Evolutionary conservation across 1,140 invertebrate species (phyloP).

Genomic region (Neotoxoptera formosana): DNA sequence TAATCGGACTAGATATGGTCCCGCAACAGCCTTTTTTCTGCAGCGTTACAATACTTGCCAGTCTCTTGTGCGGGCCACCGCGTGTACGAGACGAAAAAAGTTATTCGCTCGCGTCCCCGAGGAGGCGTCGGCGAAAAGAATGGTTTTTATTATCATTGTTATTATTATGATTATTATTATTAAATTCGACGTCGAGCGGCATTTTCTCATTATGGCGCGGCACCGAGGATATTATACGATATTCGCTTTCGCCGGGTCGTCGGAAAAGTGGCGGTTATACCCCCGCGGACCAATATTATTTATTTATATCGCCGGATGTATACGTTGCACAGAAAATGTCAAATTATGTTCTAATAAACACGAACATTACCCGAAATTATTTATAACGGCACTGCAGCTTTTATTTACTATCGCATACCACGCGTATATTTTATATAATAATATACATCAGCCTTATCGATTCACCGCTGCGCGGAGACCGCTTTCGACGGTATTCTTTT

Average conservation of each 20-base stretch:
- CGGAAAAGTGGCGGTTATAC: neutral
- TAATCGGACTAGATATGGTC: neutral
- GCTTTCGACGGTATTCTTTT: neutral
- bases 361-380: neutral
- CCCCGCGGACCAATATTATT: neutral
- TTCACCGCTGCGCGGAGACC: neutral
- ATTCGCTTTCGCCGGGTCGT: neutral
- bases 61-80: neutral
- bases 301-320: neutral
- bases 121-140: neutral
- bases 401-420: neutral
- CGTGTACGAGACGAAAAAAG: neutral
- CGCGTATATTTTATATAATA: neutral
- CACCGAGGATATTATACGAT: neutral
- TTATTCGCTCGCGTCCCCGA: neutral
- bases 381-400: neutral
- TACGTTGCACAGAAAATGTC: neutral
- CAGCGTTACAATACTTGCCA: neutral
- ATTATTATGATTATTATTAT: neutral
- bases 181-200: neutral
- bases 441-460: neutral
- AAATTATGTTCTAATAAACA: conserved; percentile 15
- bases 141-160: conserved; percentile 4
- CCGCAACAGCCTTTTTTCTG: neutral
- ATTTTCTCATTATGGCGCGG: neutral